phyloP scores from a whole-genome alignment of 2,113 vertebrate genomes.

The Plectropomus leopardus region DNA sequence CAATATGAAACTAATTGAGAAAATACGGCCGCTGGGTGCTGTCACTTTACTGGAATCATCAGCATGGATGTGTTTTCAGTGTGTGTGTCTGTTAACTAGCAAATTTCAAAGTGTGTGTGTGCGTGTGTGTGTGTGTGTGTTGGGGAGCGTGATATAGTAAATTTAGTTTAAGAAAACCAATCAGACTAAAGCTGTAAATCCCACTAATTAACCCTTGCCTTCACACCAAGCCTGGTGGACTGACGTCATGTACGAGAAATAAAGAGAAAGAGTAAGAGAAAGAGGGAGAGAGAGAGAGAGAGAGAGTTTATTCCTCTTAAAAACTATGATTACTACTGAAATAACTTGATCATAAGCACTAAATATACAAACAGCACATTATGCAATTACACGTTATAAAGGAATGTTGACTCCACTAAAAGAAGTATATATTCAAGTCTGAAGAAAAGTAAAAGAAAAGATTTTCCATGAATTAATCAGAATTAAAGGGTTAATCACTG shows the following conservation, averaged over 20 bases:
- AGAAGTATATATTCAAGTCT: too few relatives aligned
- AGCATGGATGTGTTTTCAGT: constrained; percentile 10
- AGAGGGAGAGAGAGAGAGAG: not conserved
- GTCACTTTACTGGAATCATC: constrained; percentile 39
- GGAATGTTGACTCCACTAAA: too few relatives aligned
- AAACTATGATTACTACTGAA: not conserved
- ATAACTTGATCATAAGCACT: constrained; percentile 19
- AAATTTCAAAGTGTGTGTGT: constrained; percentile 21
- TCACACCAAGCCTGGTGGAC: constrained; percentile 57
- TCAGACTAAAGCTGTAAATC: constrained; percentile 67
- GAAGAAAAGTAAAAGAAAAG: too few relatives aligned
- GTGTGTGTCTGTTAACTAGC: not conserved
- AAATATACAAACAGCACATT: not conserved
- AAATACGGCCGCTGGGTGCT: constrained; percentile 36
- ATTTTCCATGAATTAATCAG: too few relatives aligned
- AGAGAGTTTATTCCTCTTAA: not conserved
- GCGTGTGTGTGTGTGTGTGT: constrained; percentile 32
- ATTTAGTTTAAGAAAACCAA: constrained; percentile 65
- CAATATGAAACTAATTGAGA: constrained; percentile 43
- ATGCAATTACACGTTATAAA: not conserved
- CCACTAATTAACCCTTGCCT: constrained; percentile 74
- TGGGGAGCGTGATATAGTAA: not conserved
- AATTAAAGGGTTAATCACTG: too few relatives aligned
- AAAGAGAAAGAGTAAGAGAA: not conserved
- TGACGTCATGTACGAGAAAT: not conserved